Evolutionary conservation across 2,888 invertebrate genomes (phyloP).

Genomic region (Patella pellucida): DNA sequence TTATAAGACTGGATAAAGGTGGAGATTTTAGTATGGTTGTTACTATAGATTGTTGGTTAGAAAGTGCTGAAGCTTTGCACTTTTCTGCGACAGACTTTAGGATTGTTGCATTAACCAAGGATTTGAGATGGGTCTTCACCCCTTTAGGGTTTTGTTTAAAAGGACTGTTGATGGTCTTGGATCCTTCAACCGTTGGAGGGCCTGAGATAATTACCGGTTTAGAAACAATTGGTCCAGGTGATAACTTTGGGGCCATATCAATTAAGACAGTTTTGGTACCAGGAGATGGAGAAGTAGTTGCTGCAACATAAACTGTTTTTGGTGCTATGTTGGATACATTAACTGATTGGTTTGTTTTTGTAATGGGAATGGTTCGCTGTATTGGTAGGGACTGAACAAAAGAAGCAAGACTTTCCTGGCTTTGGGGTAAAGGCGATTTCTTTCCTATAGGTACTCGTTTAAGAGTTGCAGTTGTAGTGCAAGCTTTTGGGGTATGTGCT

Average conservation of each 20-base stretch:
- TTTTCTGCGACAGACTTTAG: conserved; percentile 2
- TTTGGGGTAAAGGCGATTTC: too few species aligned
- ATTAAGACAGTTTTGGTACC: not conserved
- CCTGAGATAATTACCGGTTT: not conserved
- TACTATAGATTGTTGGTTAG: not conserved
- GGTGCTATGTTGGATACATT: not conserved
- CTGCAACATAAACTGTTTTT: not conserved
- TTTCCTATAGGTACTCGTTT: too few species aligned
- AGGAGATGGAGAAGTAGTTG: not conserved
- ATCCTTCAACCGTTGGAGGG: not conserved
- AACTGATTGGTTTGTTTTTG: not conserved
- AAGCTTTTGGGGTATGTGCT: not conserved
- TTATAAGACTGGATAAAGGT: not conserved
- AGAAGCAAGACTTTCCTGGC: too few species aligned
- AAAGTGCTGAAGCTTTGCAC: not conserved
- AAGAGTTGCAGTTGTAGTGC: not conserved
- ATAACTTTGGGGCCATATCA: not conserved
- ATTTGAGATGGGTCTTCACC: not conserved
- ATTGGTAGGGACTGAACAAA: not conserved
- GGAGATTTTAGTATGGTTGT: not conserved
- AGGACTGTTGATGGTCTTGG: not conserved
- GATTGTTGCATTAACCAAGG: not conserved
- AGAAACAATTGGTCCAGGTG: not conserved
- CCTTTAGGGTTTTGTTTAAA: too few species aligned
- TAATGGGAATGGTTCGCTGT: not conserved